Evolutionary conservation across 2,113 vertebrate genomes (phyloP).

Genomic region (Reinhardtius hippoglossoides): DNA sequence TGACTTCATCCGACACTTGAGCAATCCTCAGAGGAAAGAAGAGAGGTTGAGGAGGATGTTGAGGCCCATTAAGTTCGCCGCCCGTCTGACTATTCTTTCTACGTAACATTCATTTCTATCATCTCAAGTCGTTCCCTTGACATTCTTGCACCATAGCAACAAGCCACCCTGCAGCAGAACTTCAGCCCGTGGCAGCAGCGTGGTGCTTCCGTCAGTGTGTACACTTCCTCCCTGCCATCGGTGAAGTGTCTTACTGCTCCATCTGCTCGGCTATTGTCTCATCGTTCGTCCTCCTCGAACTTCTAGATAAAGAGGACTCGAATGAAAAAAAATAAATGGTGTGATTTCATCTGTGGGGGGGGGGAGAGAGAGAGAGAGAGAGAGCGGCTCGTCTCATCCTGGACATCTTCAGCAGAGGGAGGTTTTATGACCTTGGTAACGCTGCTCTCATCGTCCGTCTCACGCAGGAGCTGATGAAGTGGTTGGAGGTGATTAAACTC

Average conservation of each 20-base stretch:
- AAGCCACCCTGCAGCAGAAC: constrained; percentile 12
- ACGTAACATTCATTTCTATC: too few relatives aligned
- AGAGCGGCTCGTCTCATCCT: too few relatives aligned
- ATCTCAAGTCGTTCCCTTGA: too few relatives aligned
- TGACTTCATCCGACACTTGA: too few relatives aligned
- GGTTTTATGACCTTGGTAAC: constrained; percentile 50
- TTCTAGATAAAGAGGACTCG: constrained; percentile 26
- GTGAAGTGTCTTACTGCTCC: constrained; percentile 65
- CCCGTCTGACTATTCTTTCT: too few relatives aligned
- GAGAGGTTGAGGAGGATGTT: too few relatives aligned
- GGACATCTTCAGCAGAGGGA: background rate
- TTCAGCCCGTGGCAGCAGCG: constrained; percentile 49
- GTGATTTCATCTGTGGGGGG: background rate
- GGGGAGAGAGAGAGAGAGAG: too few relatives aligned
- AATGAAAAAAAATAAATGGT: constrained; percentile 3
- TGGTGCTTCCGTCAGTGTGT: too few relatives aligned
- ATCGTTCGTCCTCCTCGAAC: constrained; percentile 38
- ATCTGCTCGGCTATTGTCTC: constrained; percentile 71
- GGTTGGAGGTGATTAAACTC: constrained; percentile 65
- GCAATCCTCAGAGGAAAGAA: too few relatives aligned
- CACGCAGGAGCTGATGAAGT: constrained; percentile 56
- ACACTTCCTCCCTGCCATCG: background rate
- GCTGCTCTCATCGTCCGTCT: constrained; percentile 35
- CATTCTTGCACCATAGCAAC: too few relatives aligned
- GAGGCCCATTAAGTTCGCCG: too few relatives aligned